Base-by-base conservation (phyloP, 2,888 invertebrate species). In the Drosophila neotestacea region DNA sequence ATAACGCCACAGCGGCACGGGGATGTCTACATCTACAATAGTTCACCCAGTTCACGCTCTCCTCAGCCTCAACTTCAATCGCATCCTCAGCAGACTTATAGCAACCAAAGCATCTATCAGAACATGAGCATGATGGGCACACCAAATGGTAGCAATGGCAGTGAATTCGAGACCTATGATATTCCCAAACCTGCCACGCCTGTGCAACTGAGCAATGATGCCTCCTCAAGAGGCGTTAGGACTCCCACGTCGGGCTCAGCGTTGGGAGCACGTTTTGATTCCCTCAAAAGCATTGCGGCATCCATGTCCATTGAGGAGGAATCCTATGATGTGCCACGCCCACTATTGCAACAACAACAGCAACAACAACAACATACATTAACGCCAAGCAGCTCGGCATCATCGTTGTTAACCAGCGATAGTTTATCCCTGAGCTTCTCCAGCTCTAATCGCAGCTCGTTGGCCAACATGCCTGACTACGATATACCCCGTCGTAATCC, bases 21-120 rank as follows among this genome's bases (percentile, higher is more conserved):
- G 84, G 95, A 96, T 92, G 95, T 95, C 51, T 96, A 95, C 92
- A 92, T 95, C 74, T 96, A 96, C 92, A 95, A 95, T 91, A 93
- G 94, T 90, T 94, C 95, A 71, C 55, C 79, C 74, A 68, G 77
- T 56, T 69, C 72, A 38, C 80, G 73, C 38, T 77, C 52, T 28
- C 66, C 74, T 52, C 71, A 72, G 47, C 71, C 61, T 5, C 65
- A 90, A 83, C 81, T 34, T 6, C 81, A 89, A n/a, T 6, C 69
- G 64, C 69, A 70, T 44, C 63, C 54, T 11, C 64, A 90, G 68
- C 90, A 91, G 77, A 81, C 90, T 56, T 90, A 88, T 55, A 65
- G 85, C 67, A 90, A 90, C 82, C 84, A 89, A 84, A 89, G 75
- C 75, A 87, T 90, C 70, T 91, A 91, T 64, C 91, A 91, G 80